phyloP scores from a whole-genome alignment of 2,888 invertebrate species.

The Blastobasis adustella region DNA sequence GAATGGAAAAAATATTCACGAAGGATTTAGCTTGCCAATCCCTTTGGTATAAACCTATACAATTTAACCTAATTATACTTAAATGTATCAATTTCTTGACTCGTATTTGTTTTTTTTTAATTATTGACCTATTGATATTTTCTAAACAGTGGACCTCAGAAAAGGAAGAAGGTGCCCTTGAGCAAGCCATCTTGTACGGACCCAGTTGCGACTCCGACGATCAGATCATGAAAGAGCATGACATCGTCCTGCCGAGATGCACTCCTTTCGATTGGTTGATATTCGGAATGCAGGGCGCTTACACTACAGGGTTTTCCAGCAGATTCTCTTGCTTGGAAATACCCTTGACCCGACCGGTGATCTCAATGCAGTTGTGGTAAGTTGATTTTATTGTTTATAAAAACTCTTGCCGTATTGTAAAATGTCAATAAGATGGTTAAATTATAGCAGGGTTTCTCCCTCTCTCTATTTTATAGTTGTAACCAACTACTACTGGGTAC shows the following conservation, averaged over 20 bases:
- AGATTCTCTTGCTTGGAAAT: constrained; percentile 25
- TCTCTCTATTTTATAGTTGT: no score
- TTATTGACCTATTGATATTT: background rate
- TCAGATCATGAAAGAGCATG: constrained; percentile 22
- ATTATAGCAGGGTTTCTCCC: no score
- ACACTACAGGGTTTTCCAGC: constrained; percentile 22
- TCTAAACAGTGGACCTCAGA: constrained; percentile 10
- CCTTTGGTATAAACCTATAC: no score
- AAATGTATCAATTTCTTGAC: background rate
- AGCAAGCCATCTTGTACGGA: constrained; percentile 30
- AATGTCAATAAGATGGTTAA: no score
- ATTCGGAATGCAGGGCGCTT: constrained; percentile 26
- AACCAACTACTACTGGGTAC: no score
- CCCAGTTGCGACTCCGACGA: constrained; percentile 32
- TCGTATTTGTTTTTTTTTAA: background rate
- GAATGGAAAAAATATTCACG: no score
- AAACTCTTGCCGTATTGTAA: no score
- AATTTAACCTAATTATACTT: no score
- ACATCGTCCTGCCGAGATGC: constrained; percentile 22
- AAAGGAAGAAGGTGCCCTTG: constrained; percentile 11
- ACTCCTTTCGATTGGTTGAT: constrained; percentile 29
- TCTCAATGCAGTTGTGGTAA: constrained; percentile 30
- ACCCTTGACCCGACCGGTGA: constrained; percentile 25
- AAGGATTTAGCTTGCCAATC: no score
- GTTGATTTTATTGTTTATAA: constrained; percentile 4